Base-by-base conservation (phyloP, 2,113 vertebrate species). In the Progne subis region DNA sequence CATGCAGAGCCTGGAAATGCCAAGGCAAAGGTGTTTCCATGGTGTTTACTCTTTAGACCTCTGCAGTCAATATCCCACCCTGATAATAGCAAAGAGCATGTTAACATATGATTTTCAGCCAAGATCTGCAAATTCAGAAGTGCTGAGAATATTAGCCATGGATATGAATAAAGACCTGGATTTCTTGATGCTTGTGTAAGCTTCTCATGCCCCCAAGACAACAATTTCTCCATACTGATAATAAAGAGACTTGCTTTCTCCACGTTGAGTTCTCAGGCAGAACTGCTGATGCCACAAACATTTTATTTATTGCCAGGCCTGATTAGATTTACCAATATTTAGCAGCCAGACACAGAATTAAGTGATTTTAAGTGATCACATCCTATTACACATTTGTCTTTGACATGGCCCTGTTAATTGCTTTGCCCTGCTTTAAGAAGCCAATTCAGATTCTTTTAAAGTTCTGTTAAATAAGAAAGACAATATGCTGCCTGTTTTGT, bases 1-100 rank as follows among this genome's bases (percentile, higher is more conserved):
- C 64, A 56, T 59, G 59, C 19, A 0, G 76, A 87, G 76, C 28
- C 37, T 56, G 60, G 76, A 93, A 96, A 86, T 78, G 79, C 76
- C 85, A 88, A 95, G 56, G 82, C 88, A 90, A 94, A 96, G 82
- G 90, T 96, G 80, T 96, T 96, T 96, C 90, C 90, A 81, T 92
- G 88, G 86, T 83, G 82, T 94, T 96, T 95, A 86, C 88, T 47
- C 15, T 86, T 77, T 78, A 94, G 71, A 75, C 85, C 79, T 94
- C 72, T 71, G 43, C 63, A 96, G 85, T 95, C 71, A 77, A 82
- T 95, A 94, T 74, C 82, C 60, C 3, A 0, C 68, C 79, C 76
- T 78, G 60, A 37, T 94, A 90, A 92, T 17, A 64, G 60, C 75
- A 88, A 70, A 90, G 76, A 60, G 14, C 60, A n/a, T 16, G 43